phyloP scores from a whole-genome alignment of 2,888 invertebrate species.

The Campoplex capitator region DNA sequence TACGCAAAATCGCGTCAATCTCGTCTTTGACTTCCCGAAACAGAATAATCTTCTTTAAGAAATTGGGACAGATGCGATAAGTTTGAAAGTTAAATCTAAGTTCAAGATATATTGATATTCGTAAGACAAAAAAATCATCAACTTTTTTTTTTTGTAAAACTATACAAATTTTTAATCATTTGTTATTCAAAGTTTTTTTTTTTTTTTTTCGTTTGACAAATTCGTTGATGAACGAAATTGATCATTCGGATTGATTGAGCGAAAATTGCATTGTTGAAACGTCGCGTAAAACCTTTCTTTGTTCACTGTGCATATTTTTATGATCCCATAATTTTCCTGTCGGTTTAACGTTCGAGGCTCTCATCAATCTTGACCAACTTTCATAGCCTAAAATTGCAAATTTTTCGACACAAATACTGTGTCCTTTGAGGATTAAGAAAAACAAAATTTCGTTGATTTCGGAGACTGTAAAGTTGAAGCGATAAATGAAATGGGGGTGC shows the following conservation, averaged over 20 bases:
- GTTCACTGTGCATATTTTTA: neutral
- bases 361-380: too few species aligned
- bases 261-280: too few species aligned
- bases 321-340: neutral
- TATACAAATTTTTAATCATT: neutral
- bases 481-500: neutral
- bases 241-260: neutral
- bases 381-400: too few species aligned
- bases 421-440: neutral
- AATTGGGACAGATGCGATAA: conserved; percentile 5
- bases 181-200: neutral
- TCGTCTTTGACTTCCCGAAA: conserved; percentile 17
- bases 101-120: neutral
- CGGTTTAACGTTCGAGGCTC: neutral
- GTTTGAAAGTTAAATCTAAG: neutral
- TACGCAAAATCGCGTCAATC: conserved; percentile 36
- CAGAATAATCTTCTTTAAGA: neutral
- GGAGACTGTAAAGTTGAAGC: neutral
- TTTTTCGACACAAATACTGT: neutral
- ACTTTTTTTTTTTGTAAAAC: neutral
- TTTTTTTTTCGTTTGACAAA: neutral
- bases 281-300: neutral
- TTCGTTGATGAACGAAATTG: neutral
- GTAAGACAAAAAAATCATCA: neutral
- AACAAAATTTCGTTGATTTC: neutral